Percentiles rank a stretch among this genome's conserved stretches.
phyloP scores from a whole-genome alignment of 2,888 invertebrate species.

The Tetragnatha montana region DNA sequence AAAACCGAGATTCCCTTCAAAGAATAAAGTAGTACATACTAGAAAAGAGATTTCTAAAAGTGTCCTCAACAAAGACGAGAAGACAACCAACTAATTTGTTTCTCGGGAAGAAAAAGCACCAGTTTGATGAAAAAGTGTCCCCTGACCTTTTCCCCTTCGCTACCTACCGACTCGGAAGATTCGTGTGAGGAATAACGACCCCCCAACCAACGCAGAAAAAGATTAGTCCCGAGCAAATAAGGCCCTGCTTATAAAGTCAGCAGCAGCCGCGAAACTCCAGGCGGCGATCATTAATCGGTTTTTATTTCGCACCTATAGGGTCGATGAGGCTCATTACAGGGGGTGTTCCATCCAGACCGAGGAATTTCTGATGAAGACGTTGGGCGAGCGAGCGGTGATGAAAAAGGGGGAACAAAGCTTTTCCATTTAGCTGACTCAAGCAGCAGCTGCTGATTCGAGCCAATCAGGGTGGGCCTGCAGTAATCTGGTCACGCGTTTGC shows the following conservation, averaged over 20 bases:
- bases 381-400: conserved; percentile 16
- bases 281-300: conserved; percentile 29
- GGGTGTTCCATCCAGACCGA: conserved; percentile 31
- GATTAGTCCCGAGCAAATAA: neutral
- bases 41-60: no score
- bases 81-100: no score
- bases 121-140: no score
- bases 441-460: conserved; percentile 68
- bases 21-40: no score
- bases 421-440: conserved; percentile 68
- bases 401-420: conserved; percentile 61
- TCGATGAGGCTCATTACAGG: conserved; percentile 48
- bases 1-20: no score
- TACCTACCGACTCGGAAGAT: no score
- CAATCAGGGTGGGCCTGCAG: conserved; percentile 60
- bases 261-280: no score
- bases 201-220: neutral
- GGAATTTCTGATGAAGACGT: conserved; percentile 63
- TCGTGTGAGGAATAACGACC: no score
- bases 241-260: no score
- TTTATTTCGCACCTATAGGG: conserved; percentile 15
- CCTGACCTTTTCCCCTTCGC: no score
- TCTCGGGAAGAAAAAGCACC: no score
- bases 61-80: no score
- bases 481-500: conserved; percentile 70